A percentile compares a stretch with the other conserved stretches of the same genome.
Conservation (phyloP, 2,888 invertebrate species). For the Drepana falcataria region DNA sequence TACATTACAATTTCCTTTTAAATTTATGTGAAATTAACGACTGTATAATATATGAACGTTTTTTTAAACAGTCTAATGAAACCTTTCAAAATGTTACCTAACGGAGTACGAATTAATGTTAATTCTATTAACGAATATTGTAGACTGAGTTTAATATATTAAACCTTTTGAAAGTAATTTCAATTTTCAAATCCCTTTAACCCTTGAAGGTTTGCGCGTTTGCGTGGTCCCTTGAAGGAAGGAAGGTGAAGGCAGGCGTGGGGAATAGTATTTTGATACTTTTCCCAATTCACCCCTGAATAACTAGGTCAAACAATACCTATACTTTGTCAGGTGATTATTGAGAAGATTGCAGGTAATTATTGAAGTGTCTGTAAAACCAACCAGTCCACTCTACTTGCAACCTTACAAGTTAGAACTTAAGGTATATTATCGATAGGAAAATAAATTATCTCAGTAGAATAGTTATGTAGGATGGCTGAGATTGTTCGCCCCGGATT, state of each 20-base stretch:
- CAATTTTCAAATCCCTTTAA: neutral
- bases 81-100: neutral
- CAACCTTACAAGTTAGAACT: neutral
- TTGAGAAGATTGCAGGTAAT: neutral
- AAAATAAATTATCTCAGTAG: neutral
- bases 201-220: neutral
- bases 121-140: neutral
- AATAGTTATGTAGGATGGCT: neutral
- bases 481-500: slow-evolving; percentile 1
- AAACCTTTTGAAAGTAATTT: neutral
- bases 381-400: neutral
- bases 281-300: too few species aligned
- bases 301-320: neutral
- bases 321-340: neutral
- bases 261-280: too few species aligned
- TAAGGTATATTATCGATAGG: neutral
- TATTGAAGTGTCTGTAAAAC: neutral
- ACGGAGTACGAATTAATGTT: slow-evolving; percentile 1
- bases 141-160: neutral
- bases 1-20: too few species aligned
- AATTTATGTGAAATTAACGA: too few species aligned
- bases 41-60: too few species aligned
- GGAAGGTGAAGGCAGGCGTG: too few species aligned
- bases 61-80: neutral
- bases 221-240: too few species aligned